These are phyloP conservation scores for Diplolepis rosae DNA, from an alignment of 2,888 invertebrate species.

Conservation along the genomic window DNA sequence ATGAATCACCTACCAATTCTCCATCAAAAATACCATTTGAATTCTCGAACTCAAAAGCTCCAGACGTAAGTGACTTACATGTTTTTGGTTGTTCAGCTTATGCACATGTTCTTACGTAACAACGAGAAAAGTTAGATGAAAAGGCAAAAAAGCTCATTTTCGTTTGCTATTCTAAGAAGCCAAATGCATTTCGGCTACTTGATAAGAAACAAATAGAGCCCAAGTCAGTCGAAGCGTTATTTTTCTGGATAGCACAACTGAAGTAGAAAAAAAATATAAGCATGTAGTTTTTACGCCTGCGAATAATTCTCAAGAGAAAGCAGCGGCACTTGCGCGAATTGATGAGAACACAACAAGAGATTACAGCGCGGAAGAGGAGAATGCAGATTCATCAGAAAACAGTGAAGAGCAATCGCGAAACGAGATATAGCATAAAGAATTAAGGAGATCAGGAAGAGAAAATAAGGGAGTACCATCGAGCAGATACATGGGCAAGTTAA, in stretches of 20 bases:
- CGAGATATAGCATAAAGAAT: no score
- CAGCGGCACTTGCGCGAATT: no score
- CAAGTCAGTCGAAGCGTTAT: not conserved
- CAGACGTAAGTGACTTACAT: conserved; percentile 37
- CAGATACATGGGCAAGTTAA: not conserved
- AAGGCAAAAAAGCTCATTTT: conserved; percentile 37
- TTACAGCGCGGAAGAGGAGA: no score
- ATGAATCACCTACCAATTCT: conserved; percentile 37
- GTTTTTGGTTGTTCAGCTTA: conserved; percentile 46
- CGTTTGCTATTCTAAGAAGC: conserved; percentile 28
- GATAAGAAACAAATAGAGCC: not conserved
- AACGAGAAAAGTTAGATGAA: conserved; percentile 37
- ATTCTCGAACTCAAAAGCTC: conserved; percentile 41
- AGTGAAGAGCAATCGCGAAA: no score
- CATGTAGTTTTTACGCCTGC: no score
- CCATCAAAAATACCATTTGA: conserved; percentile 43
- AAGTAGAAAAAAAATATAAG: not conserved
- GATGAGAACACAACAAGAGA: no score
- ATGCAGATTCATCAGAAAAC: no score
- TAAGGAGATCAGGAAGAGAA: not conserved
- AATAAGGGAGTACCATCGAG: conserved; percentile 6
- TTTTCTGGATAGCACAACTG: not conserved
- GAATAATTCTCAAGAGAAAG: no score
- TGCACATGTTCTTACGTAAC: conserved; percentile 40
- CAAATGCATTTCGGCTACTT: no score